A percentile compares a stretch with the other conserved stretches of the same genome.
These are phyloP conservation scores for Orthosia gothica DNA, from an alignment of 2,888 invertebrate genomes.

Conservation along the genomic window DNA sequence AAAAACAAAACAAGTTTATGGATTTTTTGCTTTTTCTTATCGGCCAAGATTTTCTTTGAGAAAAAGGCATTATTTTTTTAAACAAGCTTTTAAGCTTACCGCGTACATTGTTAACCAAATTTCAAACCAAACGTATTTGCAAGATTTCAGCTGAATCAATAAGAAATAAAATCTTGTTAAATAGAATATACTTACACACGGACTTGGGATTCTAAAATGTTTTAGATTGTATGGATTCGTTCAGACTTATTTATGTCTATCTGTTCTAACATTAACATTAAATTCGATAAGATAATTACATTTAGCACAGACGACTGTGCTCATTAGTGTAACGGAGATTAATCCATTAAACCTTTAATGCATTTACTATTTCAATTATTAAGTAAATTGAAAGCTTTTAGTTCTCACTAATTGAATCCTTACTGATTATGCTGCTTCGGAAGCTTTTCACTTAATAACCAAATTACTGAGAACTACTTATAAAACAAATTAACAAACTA, in stretches of 20 bases:
- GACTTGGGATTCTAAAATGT: too few relatives aligned
- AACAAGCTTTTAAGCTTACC: too few relatives aligned
- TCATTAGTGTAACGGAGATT: slow-evolving; percentile 7
- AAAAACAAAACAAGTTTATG: background rate
- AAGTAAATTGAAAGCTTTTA: slow-evolving; percentile 4
- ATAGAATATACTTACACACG: too few relatives aligned
- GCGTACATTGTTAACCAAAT: too few relatives aligned
- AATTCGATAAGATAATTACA: slow-evolving; percentile 8
- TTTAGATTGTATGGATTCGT: too few relatives aligned
- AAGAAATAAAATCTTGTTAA: too few relatives aligned
- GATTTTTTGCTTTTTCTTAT: background rate
- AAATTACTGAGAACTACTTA: background rate
- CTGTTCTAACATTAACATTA: background rate
- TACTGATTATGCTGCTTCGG: background rate
- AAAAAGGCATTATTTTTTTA: background rate
- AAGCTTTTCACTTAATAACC: background rate
- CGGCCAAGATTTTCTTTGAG: background rate
- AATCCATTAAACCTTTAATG: slow-evolving; percentile 20
- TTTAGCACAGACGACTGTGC: background rate
- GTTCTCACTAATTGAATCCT: background rate
- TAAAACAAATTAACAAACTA: background rate
- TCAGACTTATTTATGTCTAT: background rate
- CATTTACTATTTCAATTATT: slow-evolving; percentile 21
- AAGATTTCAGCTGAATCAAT: too few relatives aligned
- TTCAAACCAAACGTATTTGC: too few relatives aligned